Conservation (phyloP, 2,888 invertebrate species). For the Tetheella fluctuosa region DNA sequence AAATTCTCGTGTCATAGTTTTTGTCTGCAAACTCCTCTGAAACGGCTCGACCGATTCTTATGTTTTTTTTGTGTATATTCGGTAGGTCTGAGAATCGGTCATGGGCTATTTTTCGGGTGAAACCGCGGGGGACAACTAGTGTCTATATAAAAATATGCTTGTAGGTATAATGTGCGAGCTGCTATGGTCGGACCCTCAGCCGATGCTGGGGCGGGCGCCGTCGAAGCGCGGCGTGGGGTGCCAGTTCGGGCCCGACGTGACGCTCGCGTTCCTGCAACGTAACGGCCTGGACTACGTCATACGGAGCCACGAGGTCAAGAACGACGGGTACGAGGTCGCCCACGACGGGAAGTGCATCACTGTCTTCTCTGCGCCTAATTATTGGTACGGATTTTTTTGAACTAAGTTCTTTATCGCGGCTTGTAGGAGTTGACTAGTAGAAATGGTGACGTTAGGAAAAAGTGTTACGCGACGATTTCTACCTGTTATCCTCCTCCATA, state of each 20-base stretch:
- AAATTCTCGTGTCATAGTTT: no score
- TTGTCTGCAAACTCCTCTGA: no score
- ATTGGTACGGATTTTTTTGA: slow-evolving; percentile 89
- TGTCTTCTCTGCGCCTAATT: slow-evolving; percentile 99
- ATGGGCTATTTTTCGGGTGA: no score
- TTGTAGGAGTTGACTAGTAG: no score
- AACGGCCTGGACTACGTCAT: slow-evolving; percentile 97
- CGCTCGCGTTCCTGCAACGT: slow-evolving; percentile 90
- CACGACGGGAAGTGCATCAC: slow-evolving; percentile 99
- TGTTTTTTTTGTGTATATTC: no score
- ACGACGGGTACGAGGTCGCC: slow-evolving; percentile 96
- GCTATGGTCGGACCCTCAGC: slow-evolving; percentile 99
- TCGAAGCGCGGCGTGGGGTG: slow-evolving; percentile 99
- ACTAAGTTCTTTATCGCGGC: background rate
- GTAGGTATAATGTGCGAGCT: slow-evolving; percentile 97
- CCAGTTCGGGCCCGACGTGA: slow-evolving; percentile 99
- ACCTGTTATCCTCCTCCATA: no score
- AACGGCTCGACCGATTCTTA: no score
- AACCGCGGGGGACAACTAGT: no score
- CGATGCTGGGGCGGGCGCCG: slow-evolving; percentile 92
- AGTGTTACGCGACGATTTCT: no score
- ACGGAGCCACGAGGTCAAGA: slow-evolving; percentile 98
- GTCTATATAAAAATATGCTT: no score
- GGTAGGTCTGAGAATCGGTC: no score
- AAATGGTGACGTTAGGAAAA: no score